Percentiles rank a stretch among this genome's conserved stretches.
Conservation (phyloP, 2,797 vertebrate genomes). For the Muscicapa striata region DNA sequence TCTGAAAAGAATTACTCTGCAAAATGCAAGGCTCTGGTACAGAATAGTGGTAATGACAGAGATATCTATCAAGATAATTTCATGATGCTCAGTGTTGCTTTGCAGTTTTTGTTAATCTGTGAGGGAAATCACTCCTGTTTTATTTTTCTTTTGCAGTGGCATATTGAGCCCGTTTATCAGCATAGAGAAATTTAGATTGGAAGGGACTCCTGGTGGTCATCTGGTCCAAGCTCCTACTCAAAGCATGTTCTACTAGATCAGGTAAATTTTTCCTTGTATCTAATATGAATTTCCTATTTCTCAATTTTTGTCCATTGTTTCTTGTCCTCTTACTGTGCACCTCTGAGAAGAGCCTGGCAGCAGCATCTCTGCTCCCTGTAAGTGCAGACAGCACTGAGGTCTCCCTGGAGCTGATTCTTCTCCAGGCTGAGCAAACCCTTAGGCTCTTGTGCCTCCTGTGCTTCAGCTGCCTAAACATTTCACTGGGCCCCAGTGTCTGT, state of each 20-base stretch:
- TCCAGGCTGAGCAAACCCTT: not conserved
- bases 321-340: not conserved
- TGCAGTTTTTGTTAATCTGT: not conserved
- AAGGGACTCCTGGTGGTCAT: constrained; percentile 19
- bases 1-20: not conserved
- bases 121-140: not conserved
- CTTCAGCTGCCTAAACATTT: not conserved
- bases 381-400: not conserved
- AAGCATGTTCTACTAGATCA: not conserved
- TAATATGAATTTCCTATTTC: not conserved
- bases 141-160: not conserved
- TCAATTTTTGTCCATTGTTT: not conserved
- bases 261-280: not conserved
- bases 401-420: not conserved
- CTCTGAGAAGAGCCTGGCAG: not conserved
- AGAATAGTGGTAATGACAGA: not conserved
- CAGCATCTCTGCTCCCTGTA: not conserved
- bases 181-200: not conserved
- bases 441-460: not conserved
- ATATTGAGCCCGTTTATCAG: not conserved
- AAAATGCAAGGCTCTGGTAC: not conserved
- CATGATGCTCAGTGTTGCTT: not conserved
- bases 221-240: not conserved
- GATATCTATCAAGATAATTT: not conserved
- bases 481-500: not conserved